Evolutionary conservation across 1,140 invertebrate genomes (phyloP), one percentile per base, ranked within the genome.

Genomic region (Pachypeltis micranthus): DNA sequence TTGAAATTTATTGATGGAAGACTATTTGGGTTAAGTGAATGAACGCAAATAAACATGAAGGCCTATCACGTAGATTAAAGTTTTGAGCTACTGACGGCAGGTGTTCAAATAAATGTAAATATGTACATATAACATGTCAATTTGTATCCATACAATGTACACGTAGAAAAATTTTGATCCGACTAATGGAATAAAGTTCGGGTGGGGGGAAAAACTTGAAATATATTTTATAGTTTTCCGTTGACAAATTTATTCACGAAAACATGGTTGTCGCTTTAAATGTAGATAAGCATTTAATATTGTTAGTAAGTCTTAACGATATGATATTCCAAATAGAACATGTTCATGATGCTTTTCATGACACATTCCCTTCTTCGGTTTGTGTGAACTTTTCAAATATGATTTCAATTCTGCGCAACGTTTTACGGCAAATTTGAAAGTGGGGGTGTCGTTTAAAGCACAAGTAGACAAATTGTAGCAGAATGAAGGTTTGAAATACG

Each of bases 101-200:
- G 57, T 29, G 29, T 59, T 59, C 27, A 29, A 29, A 31, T 59
- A 23, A 19, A 23, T 59, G 57, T 59, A 59, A 31, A 59, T 59
- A 59, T 59, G 57, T 59, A 59, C 27, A 59, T 59, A 59, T 59
- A n/a, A 31, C n/a, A 59, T 19, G 57, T 59, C 57, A 59, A 59
- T 59, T 59, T 29, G 57, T 59, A 34, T 59, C 16, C 19, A 59
- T 2, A 34, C n/a, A 59, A 24, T 56, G 31, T 39, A 39, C 7
- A 39, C 31, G 31, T 39, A 39, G 31, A 21, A 21, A 21, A 51
- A 21, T 10, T 51, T 51, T n/a, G 47, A 51, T 51, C 47, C 47
- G 23, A 51, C 23, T 51, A 51, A 16, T 51, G 47, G 23, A 51
- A 51, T 16, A 51, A 51, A 16, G 23, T 51, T n/a, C n/a, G n/a